Percentiles rank a stretch among this genome's conserved stretches.
Conservation (phyloP, 1,140 invertebrate species). For the Drosophila kikkawai region DNA sequence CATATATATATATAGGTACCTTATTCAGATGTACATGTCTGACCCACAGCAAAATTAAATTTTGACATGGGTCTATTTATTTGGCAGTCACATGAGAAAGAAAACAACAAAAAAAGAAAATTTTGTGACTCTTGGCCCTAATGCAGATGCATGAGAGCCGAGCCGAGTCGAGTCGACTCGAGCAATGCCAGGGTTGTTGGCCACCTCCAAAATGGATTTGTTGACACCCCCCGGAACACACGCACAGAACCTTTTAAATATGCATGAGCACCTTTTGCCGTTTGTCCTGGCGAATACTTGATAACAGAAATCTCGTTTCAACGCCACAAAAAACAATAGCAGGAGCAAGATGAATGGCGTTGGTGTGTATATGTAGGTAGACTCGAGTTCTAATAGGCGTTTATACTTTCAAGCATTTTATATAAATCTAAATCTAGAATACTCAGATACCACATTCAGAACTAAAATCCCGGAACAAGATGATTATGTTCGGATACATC, state of each 20-base stretch:
- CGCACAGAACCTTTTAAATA: slow-evolving; percentile 63
- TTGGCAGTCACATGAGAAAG: slow-evolving; percentile 54
- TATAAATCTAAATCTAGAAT: no score
- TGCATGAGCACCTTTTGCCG: slow-evolving; percentile 71
- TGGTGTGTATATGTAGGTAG: not conserved
- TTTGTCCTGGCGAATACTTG: slow-evolving; percentile 63
- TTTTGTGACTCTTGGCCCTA: slow-evolving; percentile 47
- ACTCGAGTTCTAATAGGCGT: not conserved
- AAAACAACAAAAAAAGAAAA: slow-evolving; percentile 13
- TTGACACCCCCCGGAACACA: slow-evolving; percentile 35
- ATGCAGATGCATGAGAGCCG: slow-evolving; percentile 49
- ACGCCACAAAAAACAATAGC: slow-evolving; percentile 50
- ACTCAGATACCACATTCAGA: no score
- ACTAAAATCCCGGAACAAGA: no score
- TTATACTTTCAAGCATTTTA: not conserved
- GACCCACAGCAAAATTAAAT: slow-evolving; percentile 60
- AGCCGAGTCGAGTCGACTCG: not conserved
- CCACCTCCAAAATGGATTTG: slow-evolving; percentile 69
- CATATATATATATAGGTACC: slow-evolving; percentile 1
- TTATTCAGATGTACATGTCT: slow-evolving; percentile 42
- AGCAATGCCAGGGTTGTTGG: slow-evolving; percentile 34
- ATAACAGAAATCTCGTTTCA: slow-evolving; percentile 71
- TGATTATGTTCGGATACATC: no score
- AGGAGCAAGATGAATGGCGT: slow-evolving; percentile 17
- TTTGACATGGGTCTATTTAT: slow-evolving; percentile 76